Base-by-base conservation (phyloP, 23 tunicate species). In the Ascidia mentula region DNA sequence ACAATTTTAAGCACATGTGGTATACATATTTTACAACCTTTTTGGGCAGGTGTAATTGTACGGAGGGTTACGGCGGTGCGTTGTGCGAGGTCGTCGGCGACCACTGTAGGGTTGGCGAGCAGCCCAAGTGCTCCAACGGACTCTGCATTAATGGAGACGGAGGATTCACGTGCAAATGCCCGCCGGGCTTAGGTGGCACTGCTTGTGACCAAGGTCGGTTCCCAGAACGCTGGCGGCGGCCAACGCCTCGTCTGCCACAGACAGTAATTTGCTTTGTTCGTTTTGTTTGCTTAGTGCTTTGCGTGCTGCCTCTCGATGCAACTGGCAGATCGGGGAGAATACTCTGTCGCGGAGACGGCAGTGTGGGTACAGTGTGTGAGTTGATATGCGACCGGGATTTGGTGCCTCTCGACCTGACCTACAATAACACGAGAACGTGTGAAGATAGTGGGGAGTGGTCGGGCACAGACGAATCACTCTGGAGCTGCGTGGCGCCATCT, bases 191-290 rank as follows among this genome's bases (percentile, higher is more conserved):
- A 7, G 65, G 31, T 22, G 85, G 85, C 39, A 36, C 38, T 18
- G 28, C 31, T 13, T 81, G 85, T 71, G 85, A 81, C 71, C 39
- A 38, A 45, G 85, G 85, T 81, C 12, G 32, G 85, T 53, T 53
- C 65, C 65, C 13, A 5, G 13, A 3, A 26, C 28, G 24, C 22
- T 53, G 13, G 2, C 22, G 24, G 24, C 24, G 22, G 65, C 65
- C 28, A 53, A n/a, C n/a, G n/a, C n/a, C n/a, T n/a, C n/a, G n/a
- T n/a, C n/a, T 53, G 24, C 65, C 65, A 53, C 24, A 26, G 65
- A 9, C 53, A 42, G 4, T 53, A 1, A 28, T 28, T 53, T 53
- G 13, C 65, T 26, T 5, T 53, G 28, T 20, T 26, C 24, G 28
- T 20, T 20, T 3, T 53, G 65, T 28, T 20, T 28, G 65, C 24